Evolutionary conservation across 2,888 invertebrate genomes (phyloP).

Genomic region (Hemistola chrysoprasaria): DNA sequence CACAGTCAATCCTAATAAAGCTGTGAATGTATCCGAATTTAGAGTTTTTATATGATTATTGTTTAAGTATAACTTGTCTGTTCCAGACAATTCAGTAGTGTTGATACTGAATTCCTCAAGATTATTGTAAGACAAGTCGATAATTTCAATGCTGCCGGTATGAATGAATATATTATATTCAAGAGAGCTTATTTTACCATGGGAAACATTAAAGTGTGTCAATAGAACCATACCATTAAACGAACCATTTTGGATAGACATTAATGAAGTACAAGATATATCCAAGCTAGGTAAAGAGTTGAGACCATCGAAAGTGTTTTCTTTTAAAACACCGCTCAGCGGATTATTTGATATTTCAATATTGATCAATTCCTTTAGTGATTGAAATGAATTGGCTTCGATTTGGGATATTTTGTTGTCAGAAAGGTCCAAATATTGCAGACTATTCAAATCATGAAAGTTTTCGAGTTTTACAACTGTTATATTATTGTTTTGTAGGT

Average conservation of each 20-base stretch:
- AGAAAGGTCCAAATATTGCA: constrained; percentile 56
- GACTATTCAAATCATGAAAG: constrained; percentile 38
- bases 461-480: constrained; percentile 40
- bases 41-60: constrained; percentile 50
- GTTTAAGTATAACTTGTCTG: constrained; percentile 44
- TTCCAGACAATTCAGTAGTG: constrained; percentile 41
- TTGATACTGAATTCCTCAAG: constrained; percentile 49
- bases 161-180: constrained; percentile 51
- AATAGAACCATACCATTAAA: constrained; percentile 53
- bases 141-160: constrained; percentile 43
- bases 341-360: constrained; percentile 57
- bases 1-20: constrained; percentile 36
- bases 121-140: constrained; percentile 58
- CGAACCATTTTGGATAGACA: constrained; percentile 48
- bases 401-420: constrained; percentile 52
- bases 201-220: constrained; percentile 52
- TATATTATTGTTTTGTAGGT: constrained; percentile 49
- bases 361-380: constrained; percentile 41
- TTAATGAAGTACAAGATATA: constrained; percentile 49
- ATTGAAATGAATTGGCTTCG: constrained; percentile 46
- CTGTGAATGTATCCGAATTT: constrained; percentile 32
- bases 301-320: constrained; percentile 52
- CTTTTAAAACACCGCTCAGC: constrained; percentile 42
- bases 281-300: constrained; percentile 51
- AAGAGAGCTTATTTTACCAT: constrained; percentile 44